Base-by-base conservation (phyloP, 37 sponge, comb jelly and placozoan species). In the Amphimedon queenslandica region DNA sequence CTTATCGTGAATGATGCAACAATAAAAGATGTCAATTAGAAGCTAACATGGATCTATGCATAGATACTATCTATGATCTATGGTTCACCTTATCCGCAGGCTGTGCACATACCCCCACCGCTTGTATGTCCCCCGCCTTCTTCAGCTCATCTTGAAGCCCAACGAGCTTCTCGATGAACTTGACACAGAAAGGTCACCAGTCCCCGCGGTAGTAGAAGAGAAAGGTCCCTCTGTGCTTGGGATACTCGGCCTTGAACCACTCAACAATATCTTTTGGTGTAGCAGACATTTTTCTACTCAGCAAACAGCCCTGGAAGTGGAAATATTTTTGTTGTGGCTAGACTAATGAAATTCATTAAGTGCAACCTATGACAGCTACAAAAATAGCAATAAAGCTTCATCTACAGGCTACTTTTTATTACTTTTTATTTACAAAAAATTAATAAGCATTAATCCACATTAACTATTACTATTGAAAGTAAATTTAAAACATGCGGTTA, bases 101-200 rank as follows among this genome's bases (percentile, higher is more conserved):
- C 32, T 87, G 63, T 30, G 82, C 80, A 68, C 72, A 66, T 56
- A 87, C 64, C 13, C 39, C 88, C 25, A 55, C 77, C 55, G 82
- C 70, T 29, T 68, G 78, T 8, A 87, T 78, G 28, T 60, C 21
- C 28, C 21, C 21, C 27, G 28, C 8, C 25, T 80, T 64, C 4
- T 30, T 37, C 57, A 87, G 38, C 70, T 82, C 88, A 77, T 77
- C 88, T 13, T 30, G 38, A 53, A 87, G 82, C 36, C 75, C 74
- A 37, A 55, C 40, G 63, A 81, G 76, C 77, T 76, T 42, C 57
- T 73, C 66, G 75, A 87, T 82, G 77, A 72, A 77, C 69, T 35
- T 33, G 77, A 56, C 57, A 47, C 87, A 87, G 57, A 25, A 87
- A 41, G 87, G 87, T 87, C 87, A 87, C 87, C 87, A 87, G 36